phyloP scores from a whole-genome alignment of 2,888 invertebrate species.

The Drosophila nr. fundita region DNA sequence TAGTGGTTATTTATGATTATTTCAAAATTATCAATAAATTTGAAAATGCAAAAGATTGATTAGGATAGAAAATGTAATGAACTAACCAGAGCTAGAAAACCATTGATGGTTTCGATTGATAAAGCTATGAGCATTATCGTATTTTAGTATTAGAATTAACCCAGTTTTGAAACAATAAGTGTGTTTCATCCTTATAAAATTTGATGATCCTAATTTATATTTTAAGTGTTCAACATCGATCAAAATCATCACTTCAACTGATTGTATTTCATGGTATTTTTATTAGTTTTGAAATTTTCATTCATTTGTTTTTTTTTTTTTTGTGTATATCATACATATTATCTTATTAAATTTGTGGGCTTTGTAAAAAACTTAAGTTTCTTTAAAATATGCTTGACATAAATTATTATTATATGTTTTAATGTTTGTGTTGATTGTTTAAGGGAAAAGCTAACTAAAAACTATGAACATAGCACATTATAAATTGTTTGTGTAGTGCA shows the following conservation, averaged over 20 bases:
- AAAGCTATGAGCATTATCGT: conserved; percentile 13
- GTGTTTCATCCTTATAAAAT: neutral
- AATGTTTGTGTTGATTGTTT: conserved; percentile 34
- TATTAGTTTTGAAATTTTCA: conserved; percentile 54
- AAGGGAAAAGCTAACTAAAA: conserved; percentile 76
- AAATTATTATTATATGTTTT: conserved; percentile 63
- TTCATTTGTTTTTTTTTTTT: conserved; percentile 41
- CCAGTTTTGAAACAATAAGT: neutral
- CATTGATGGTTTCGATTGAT: conserved; percentile 30
- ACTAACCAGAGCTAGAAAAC: conserved; percentile 14
- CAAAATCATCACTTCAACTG: neutral
- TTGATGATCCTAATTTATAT: neutral
- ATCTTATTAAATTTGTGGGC: conserved; percentile 64
- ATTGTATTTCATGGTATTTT: conserved; percentile 45
- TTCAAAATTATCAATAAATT: conserved; percentile 19
- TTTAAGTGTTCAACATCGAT: neutral
- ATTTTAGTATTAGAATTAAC: conserved; percentile 23
- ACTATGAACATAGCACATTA: conserved; percentile 78
- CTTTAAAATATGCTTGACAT: conserved; percentile 54
- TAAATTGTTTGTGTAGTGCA: conserved; percentile 72
- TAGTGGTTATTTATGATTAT: conserved; percentile 8
- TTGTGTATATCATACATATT: conserved; percentile 48
- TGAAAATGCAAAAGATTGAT: conserved; percentile 12
- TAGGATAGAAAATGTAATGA: neutral
- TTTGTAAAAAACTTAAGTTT: conserved; percentile 77